Conservation (phyloP, 2,113 vertebrate genomes). For the Synchiropus splendidus region DNA sequence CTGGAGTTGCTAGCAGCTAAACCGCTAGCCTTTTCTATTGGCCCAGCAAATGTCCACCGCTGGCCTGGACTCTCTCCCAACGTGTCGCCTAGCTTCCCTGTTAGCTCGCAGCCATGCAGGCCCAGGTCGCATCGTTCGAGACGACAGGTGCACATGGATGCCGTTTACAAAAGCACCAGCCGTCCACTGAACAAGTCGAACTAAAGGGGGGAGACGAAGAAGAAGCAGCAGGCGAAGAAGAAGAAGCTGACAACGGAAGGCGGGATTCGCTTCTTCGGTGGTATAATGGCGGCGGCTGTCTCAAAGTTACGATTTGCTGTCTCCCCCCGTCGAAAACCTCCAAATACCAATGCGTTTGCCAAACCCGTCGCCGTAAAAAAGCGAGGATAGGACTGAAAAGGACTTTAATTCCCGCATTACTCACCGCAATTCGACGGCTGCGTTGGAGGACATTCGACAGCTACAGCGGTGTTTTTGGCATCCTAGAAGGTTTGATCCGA, state of each 20-base stretch:
- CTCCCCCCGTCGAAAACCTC: conserved; percentile 64
- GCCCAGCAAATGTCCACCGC: too few relatives aligned
- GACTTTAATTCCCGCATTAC: conserved; percentile 30
- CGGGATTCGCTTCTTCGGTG: conserved; percentile 71
- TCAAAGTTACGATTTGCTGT: conserved; percentile 53
- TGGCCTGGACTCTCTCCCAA: too few relatives aligned
- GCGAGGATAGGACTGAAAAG: not conserved
- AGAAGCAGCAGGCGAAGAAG: conserved; percentile 32
- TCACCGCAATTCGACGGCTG: conserved; percentile 49
- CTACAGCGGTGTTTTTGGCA: conserved; percentile 41
- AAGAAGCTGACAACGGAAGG: conserved; percentile 47
- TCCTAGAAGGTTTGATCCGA: conserved; percentile 39
- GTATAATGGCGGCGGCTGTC: conserved; percentile 64
- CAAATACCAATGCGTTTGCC: conserved; percentile 6
- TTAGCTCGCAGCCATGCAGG: too few relatives aligned
- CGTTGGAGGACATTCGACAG: conserved; percentile 40
- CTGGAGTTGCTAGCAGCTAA: too few relatives aligned
- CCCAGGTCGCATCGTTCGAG: too few relatives aligned
- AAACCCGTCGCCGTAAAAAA: conserved; percentile 1
- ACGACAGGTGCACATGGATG: not conserved
- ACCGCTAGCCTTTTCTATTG: too few relatives aligned
- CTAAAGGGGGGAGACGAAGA: conserved; percentile 38
- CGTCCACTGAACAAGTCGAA: conserved; percentile 26
- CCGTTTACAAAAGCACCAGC: conserved; percentile 11
- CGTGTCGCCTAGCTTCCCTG: too few relatives aligned